Percentiles rank a stretch among this genome's conserved stretches.
phyloP scores from a whole-genome alignment of 1,140 invertebrate genomes.

The Trichogramma pretiosum region DNA sequence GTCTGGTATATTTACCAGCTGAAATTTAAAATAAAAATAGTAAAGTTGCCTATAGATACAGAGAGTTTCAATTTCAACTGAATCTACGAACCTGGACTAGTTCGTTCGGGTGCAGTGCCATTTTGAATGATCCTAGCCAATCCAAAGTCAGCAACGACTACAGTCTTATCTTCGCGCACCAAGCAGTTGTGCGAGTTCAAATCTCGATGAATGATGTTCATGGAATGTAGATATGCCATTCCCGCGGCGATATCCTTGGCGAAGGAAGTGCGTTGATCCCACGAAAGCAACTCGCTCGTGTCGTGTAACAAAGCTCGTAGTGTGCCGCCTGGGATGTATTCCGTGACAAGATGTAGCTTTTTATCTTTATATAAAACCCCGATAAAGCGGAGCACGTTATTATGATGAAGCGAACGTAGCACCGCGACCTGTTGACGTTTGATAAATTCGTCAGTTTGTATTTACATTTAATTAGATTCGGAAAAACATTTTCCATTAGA shows the following conservation, averaged over 20 bases:
- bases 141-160: slow-evolving; percentile 92
- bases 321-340: slow-evolving; percentile 85
- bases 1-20: slow-evolving; percentile 32
- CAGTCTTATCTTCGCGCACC: slow-evolving; percentile 80
- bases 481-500: too few relatives aligned
- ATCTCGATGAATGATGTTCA: slow-evolving; percentile 92
- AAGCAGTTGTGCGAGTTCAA: slow-evolving; percentile 94
- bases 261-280: slow-evolving; percentile 74
- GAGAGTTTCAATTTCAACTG: not conserved
- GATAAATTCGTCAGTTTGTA: too few relatives aligned
- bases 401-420: slow-evolving; percentile 75
- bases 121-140: slow-evolving; percentile 74
- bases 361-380: slow-evolving; percentile 90
- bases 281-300: slow-evolving; percentile 58
- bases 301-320: slow-evolving; percentile 78
- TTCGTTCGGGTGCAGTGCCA: slow-evolving; percentile 35
- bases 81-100: slow-evolving; percentile 8
- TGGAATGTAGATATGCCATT: slow-evolving; percentile 87
- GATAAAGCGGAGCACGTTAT: slow-evolving; percentile 84
- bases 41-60: too few relatives aligned
- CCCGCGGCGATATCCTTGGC: slow-evolving; percentile 87
- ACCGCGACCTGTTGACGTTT: slow-evolving; percentile 90
- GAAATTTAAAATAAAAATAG: not conserved
- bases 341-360: slow-evolving; percentile 82
- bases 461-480: too few relatives aligned